Percentiles rank a stretch among this genome's conserved stretches.
Evolutionary conservation across 2,113 vertebrate genomes (phyloP).

Genomic region (Zosterops hypoxanthus): DNA sequence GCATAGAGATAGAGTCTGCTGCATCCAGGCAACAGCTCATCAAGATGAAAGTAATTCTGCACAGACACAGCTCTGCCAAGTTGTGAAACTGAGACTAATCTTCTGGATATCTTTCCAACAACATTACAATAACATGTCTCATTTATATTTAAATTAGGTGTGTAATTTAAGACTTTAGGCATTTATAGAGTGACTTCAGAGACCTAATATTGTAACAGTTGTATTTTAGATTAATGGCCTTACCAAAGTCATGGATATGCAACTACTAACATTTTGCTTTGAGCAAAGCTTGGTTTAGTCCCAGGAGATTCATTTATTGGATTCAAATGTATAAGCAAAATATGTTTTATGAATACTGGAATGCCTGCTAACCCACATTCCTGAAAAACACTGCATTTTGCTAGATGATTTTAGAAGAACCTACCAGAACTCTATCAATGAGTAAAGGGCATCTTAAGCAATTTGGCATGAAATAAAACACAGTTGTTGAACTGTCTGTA

Average conservation of each 20-base stretch:
- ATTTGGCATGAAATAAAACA: not conserved
- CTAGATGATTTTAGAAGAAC: not conserved
- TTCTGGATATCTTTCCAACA: not conserved
- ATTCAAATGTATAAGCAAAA: not conserved
- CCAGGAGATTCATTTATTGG: not conserved
- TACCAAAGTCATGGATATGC: not conserved
- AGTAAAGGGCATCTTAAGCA: not conserved
- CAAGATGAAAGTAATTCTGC: not conserved
- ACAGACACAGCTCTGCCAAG: not conserved
- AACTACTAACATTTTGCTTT: not conserved
- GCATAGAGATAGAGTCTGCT: not conserved
- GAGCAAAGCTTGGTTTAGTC: not conserved
- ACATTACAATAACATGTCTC: not conserved
- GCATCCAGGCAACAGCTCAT: not conserved
- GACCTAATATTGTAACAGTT: not conserved
- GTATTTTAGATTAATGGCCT: not conserved
- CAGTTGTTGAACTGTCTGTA: not conserved
- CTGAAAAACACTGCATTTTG: not conserved
- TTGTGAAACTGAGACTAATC: not conserved
- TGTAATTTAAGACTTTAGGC: not conserved
- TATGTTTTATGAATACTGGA: not conserved
- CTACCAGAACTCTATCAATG: not conserved
- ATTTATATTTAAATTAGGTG: conserved; percentile 4
- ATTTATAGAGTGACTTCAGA: not conserved
- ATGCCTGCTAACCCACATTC: not conserved